Evolutionary conservation across 2,888 invertebrate species (phyloP).

Genomic region (Agonopterix heracliana): DNA sequence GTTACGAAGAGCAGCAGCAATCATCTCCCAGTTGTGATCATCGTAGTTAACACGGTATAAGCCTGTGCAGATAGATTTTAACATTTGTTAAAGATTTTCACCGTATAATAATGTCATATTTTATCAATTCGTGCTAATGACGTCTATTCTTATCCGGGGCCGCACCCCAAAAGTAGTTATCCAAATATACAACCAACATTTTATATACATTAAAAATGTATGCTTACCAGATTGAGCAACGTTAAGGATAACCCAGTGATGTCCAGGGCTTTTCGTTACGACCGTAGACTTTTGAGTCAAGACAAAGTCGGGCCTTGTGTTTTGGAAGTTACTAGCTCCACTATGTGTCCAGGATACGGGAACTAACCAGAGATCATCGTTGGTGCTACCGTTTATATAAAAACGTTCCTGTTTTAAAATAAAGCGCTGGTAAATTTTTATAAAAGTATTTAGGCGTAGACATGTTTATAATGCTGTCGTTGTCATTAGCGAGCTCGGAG

Average conservation of each 20-base stretch:
- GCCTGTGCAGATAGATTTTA: conserved; percentile 46
- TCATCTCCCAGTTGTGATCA: conserved; percentile 68
- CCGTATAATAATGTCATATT: no score
- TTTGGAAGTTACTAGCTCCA: conserved; percentile 47
- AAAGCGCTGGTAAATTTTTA: no score
- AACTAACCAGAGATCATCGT: conserved; percentile 46
- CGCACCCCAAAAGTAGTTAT: no score
- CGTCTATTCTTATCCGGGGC: no score
- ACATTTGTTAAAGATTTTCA: no score
- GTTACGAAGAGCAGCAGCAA: conserved; percentile 63
- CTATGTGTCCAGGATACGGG: conserved; percentile 62
- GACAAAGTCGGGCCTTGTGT: conserved; percentile 47
- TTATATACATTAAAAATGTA: not conserved
- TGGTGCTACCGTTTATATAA: conserved; percentile 31
- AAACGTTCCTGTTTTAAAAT: conserved; percentile 43
- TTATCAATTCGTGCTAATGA: no score
- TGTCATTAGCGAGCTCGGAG: no score
- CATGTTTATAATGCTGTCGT: no score
- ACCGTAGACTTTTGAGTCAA: conserved; percentile 24
- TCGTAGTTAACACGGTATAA: conserved; percentile 83
- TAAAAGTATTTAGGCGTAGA: no score
- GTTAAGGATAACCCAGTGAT: conserved; percentile 78
- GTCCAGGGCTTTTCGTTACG: conserved; percentile 32
- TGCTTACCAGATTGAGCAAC: conserved; percentile 52
- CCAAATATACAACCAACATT: not conserved